phyloP scores from a whole-genome alignment of 2,797 vertebrate genomes.

The Peromyscus melanophrys region DNA sequence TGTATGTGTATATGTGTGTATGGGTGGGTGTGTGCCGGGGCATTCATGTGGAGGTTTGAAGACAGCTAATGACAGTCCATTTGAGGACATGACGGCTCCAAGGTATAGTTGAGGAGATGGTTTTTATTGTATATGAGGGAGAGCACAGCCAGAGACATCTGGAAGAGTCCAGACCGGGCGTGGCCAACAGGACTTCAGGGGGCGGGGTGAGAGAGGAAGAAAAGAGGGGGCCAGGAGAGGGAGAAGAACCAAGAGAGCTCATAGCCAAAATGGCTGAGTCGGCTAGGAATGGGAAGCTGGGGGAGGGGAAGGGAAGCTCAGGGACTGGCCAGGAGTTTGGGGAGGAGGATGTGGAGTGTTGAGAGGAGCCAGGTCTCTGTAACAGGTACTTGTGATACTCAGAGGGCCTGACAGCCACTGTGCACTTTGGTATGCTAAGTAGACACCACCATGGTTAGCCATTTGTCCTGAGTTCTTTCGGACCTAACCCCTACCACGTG shows the following conservation, averaged over 20 bases:
- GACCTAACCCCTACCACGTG: background rate
- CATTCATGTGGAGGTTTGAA: background rate
- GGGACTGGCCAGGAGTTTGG: background rate
- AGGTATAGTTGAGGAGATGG: background rate
- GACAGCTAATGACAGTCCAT: background rate
- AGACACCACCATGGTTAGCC: background rate
- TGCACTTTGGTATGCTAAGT: background rate
- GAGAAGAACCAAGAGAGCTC: background rate
- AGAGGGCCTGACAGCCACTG: background rate
- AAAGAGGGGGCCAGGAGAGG: background rate
- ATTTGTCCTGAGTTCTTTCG: background rate
- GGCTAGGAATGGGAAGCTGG: background rate
- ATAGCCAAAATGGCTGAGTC: too few relatives aligned
- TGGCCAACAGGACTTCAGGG: too few relatives aligned
- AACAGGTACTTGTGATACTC: too few relatives aligned
- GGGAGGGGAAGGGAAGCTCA: too few relatives aligned
- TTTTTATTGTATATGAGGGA: background rate
- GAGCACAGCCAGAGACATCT: background rate
- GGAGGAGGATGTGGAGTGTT: background rate
- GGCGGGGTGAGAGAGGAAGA: background rate
- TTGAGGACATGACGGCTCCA: background rate
- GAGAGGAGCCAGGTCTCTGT: background rate
- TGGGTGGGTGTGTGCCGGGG: background rate
- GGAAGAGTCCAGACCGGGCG: background rate
- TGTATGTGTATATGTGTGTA: background rate